Conservation (phyloP, 2,113 vertebrate species). For the Puma concolor region DNA sequence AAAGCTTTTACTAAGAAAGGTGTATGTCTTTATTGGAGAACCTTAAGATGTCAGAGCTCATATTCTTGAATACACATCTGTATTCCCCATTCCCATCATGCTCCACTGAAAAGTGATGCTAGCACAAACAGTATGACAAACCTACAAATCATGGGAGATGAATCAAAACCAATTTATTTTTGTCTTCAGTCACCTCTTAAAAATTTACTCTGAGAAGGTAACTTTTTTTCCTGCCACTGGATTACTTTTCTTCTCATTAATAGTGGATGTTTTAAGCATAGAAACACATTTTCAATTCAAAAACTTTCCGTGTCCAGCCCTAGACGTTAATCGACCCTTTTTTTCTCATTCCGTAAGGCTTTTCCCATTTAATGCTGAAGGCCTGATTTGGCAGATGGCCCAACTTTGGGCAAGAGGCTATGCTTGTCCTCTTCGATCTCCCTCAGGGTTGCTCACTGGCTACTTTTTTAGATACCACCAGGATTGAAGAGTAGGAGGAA, state of each 20-base stretch:
- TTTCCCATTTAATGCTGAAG: background rate
- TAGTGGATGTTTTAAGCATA: background rate
- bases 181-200: background rate
- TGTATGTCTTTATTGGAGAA: background rate
- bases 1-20: background rate
- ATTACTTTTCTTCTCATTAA: conserved; percentile 1
- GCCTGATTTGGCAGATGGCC: background rate
- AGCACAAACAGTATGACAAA: background rate
- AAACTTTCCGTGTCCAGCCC: background rate
- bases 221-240: background rate
- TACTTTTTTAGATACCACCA: background rate
- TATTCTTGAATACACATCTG: background rate
- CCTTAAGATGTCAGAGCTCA: background rate
- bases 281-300: background rate
- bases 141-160: background rate
- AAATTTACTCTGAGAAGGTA: background rate
- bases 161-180: background rate
- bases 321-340: background rate
- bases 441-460: background rate
- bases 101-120: background rate
- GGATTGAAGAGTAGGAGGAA: background rate
- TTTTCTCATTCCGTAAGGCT: background rate
- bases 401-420: background rate
- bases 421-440: background rate
- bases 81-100: background rate